These are phyloP conservation scores for Phragmatobia fuliginosa DNA, from an alignment of 2,888 invertebrate species.

Conservation along the genomic window DNA sequence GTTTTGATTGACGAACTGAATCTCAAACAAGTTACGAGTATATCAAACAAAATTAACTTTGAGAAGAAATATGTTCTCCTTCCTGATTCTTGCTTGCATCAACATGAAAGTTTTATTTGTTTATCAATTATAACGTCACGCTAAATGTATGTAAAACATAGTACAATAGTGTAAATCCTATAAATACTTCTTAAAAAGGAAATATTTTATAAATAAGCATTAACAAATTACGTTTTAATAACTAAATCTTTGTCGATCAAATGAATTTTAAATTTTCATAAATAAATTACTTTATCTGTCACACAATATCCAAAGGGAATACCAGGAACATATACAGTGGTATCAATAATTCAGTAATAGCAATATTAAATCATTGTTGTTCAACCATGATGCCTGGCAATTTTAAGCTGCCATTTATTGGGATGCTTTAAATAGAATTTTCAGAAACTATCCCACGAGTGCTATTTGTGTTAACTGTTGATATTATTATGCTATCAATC, in stretches of 20 bases:
- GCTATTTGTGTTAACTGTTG: conserved; percentile 19
- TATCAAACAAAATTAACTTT: too few relatives aligned
- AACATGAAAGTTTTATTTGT: background rate
- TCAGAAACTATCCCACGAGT: conserved; percentile 17
- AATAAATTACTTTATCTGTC: conserved; percentile 19
- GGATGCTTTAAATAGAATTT: conserved; percentile 19
- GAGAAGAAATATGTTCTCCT: too few relatives aligned
- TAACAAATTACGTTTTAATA: background rate
- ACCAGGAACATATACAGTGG: conserved; percentile 11
- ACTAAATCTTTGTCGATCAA: conserved; percentile 13
- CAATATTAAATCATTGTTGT: conserved; percentile 28
- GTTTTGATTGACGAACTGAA: background rate
- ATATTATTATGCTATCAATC: conserved; percentile 14
- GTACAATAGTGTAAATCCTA: background rate
- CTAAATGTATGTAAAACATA: background rate
- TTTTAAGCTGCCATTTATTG: conserved; percentile 17
- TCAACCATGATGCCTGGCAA: conserved; percentile 22
- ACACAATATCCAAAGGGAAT: conserved; percentile 17
- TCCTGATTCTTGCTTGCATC: background rate
- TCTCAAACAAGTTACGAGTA: too few relatives aligned
- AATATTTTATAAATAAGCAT: background rate
- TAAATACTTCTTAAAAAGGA: background rate
- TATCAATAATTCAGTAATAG: conserved; percentile 25
- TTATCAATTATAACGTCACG: background rate
- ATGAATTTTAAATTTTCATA: conserved; percentile 17